Conservation (phyloP, 2,113 vertebrate genomes). For the Triplophysa rosa region DNA sequence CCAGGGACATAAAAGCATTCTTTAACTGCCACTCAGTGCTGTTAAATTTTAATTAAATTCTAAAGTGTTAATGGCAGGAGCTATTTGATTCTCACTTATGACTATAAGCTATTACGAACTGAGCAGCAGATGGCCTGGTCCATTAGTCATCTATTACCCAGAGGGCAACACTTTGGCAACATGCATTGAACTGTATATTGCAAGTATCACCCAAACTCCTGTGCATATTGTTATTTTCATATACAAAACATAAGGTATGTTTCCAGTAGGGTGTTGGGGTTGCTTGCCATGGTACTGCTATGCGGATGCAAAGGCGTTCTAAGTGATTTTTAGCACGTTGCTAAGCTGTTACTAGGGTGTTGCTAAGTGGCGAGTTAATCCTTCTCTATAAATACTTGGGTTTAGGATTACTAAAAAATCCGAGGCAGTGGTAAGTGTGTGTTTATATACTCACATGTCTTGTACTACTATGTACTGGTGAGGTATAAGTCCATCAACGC, state of each 20-base stretch:
- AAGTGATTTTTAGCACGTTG: not conserved
- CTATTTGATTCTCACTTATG: conserved; percentile 19
- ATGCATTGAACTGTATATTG: conserved; percentile 2
- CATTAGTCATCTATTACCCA: conserved; percentile 33
- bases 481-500: conserved; percentile 95
- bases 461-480: conserved; percentile 99
- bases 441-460: conserved; percentile 86
- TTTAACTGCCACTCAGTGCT: conserved; percentile 27
- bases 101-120: conserved; percentile 7
- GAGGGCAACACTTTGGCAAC: conserved; percentile 8
- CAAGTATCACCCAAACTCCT: not conserved
- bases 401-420: not conserved
- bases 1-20: conserved; percentile 13
- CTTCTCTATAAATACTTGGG: too few relatives aligned
- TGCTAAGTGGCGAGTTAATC: too few relatives aligned
- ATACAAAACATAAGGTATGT: too few relatives aligned
- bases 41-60: conserved; percentile 19
- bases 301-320: too few relatives aligned
- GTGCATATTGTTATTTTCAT: not conserved
- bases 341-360: too few relatives aligned
- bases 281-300: too few relatives aligned
- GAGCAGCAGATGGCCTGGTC: conserved; percentile 12
- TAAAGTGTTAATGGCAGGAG: conserved; percentile 17
- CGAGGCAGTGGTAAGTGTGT: not conserved
- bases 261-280: not conserved